Conservation (phyloP, 1,140 invertebrate genomes). For the Calephelis nemesis region DNA sequence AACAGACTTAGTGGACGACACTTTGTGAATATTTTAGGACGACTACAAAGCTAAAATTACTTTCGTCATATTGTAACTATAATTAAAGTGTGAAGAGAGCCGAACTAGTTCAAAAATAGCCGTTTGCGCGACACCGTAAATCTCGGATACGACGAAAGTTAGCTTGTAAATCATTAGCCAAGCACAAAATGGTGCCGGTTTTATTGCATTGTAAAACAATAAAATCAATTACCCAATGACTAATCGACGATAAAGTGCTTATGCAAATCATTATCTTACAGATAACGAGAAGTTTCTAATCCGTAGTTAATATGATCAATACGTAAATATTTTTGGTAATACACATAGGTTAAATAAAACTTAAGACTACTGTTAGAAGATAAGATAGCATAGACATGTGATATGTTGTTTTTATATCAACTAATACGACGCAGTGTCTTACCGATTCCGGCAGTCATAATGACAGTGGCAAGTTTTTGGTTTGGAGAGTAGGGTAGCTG, state of each 20-base stretch:
- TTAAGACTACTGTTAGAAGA: no score
- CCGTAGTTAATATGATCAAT: no score
- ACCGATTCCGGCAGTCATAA: no score
- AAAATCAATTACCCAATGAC: slow-evolving; percentile 49
- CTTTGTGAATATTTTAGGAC: slow-evolving; percentile 48
- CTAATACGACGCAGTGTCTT: no score
- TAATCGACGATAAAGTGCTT: slow-evolving; percentile 43
- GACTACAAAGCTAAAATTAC: slow-evolving; percentile 54
- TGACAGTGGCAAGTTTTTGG: no score
- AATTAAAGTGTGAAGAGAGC: slow-evolving; percentile 72
- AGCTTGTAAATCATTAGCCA: slow-evolving; percentile 62
- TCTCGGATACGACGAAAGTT: slow-evolving; percentile 68
- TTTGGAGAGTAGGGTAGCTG: no score
- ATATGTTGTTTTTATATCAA: no score
- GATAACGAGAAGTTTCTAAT: no score
- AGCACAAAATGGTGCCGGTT: slow-evolving; percentile 64
- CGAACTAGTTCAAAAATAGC: slow-evolving; percentile 70
- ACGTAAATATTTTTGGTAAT: no score
- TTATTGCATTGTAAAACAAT: slow-evolving; percentile 62
- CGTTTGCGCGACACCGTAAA: slow-evolving; percentile 70
- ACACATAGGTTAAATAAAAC: no score
- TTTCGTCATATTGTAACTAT: slow-evolving; percentile 69
- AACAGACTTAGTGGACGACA: slow-evolving; percentile 22
- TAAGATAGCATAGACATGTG: no score
- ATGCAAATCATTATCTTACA: neutral